Percentiles rank a stretch among this genome's conserved stretches.
Evolutionary conservation across 2,888 invertebrate genomes (phyloP).

Genomic region (Labia minor): DNA sequence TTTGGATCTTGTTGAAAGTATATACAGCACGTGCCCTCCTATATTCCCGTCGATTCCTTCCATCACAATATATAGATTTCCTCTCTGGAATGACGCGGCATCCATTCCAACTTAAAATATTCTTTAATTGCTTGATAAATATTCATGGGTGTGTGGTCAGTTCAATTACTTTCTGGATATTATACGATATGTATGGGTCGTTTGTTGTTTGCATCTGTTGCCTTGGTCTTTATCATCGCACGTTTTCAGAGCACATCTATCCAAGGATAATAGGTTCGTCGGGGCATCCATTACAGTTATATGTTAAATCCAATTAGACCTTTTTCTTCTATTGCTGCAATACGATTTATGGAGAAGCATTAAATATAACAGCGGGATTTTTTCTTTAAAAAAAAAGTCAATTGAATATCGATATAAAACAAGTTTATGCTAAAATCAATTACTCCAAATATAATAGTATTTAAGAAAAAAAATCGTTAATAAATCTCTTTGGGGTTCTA

Average conservation of each 20-base stretch:
- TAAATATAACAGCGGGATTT: slow-evolving; percentile 8
- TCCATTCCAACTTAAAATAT: slow-evolving; percentile 3
- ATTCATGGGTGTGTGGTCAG: neutral
- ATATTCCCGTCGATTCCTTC: neutral
- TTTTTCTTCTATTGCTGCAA: neutral
- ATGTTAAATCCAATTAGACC: slow-evolving; percentile 13
- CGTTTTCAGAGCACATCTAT: slow-evolving; percentile 7
- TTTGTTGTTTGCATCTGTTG: slow-evolving; percentile 3
- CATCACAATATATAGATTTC: neutral
- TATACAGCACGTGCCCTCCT: neutral
- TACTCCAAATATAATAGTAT: neutral
- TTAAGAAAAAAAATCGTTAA: neutral
- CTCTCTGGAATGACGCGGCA: neutral
- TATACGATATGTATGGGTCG: slow-evolving; percentile 4
- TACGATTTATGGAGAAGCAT: neutral
- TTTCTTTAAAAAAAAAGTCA: neutral
- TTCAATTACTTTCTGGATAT: slow-evolving; percentile 2
- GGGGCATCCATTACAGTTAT: slow-evolving; percentile 8
- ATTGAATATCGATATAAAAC: slow-evolving; percentile 13
- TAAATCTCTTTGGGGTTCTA: too few relatives aligned
- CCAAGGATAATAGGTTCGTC: neutral
- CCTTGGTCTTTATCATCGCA: slow-evolving; percentile 9
- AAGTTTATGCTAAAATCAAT: slow-evolving; percentile 5
- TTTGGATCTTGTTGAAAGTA: neutral
- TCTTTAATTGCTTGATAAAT: slow-evolving; percentile 13